These are phyloP conservation scores for Zele albiditarsus DNA, from an alignment of 2,888 invertebrate genomes.

Conservation along the genomic window DNA sequence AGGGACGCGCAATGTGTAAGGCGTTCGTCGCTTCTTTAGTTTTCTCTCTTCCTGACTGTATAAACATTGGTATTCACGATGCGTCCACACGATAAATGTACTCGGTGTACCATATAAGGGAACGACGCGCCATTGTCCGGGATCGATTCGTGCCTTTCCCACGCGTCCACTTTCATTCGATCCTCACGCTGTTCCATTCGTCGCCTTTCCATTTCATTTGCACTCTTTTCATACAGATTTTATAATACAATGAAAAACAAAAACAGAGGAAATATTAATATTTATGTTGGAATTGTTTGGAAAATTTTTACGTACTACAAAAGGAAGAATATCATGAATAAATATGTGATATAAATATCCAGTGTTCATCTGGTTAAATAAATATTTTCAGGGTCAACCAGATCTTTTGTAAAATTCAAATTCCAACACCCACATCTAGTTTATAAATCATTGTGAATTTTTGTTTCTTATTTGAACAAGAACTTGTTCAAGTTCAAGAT, in stretches of 20 bases:
- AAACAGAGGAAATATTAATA: not conserved
- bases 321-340: no score
- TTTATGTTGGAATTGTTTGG: not conserved
- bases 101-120: conserved; percentile 50
- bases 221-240: conserved; percentile 6
- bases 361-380: conserved; percentile 34
- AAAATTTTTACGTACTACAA: conserved; percentile 9
- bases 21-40: conserved; percentile 5
- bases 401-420: conserved; percentile 54
- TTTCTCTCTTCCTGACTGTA: conserved; percentile 22
- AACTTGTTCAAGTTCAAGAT: conserved; percentile 17
- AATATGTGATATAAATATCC: no score
- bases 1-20: not conserved
- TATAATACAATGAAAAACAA: not conserved
- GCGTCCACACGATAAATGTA: conserved; percentile 48
- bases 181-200: conserved; percentile 15
- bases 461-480: not conserved
- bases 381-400: conserved; percentile 59
- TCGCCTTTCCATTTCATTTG: conserved; percentile 39
- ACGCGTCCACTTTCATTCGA: conserved; percentile 55
- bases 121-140: conserved; percentile 46
- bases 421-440: conserved; percentile 32
- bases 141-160: conserved; percentile 56
- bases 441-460: conserved; percentile 2
- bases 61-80: conserved; percentile 43